phyloP scores from a whole-genome alignment of 2,888 invertebrate species.

The Cheilosia impressa region DNA sequence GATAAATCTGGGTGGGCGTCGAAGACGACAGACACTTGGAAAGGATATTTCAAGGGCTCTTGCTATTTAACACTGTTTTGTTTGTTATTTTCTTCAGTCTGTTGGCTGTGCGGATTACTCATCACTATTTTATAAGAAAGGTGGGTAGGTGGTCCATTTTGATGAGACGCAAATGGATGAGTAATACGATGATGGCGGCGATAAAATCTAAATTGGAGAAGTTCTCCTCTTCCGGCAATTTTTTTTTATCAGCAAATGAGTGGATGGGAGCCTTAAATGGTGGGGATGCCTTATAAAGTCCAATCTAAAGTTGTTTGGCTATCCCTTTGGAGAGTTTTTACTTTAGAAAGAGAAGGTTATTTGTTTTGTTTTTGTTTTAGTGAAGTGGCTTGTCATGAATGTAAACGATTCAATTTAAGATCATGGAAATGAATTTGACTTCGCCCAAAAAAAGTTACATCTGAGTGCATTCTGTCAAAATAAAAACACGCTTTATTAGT shows the following conservation, averaged over 20 bases:
- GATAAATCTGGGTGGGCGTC: too few relatives aligned
- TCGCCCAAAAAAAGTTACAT: too few relatives aligned
- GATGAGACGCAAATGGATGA: conserved; percentile 5
- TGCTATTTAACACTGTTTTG: neutral
- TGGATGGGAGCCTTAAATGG: neutral
- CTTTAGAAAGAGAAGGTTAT: too few relatives aligned
- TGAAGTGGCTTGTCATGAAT: too few relatives aligned
- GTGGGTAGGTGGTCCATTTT: neutral
- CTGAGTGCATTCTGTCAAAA: too few relatives aligned
- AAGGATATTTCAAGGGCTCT: neutral
- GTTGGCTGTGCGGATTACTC: neutral
- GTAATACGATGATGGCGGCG: conserved; percentile 16
- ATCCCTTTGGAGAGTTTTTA: too few relatives aligned
- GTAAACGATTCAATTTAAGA: too few relatives aligned
- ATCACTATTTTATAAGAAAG: neutral
- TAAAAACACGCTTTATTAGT: too few relatives aligned
- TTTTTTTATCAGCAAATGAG: conserved; percentile 2
- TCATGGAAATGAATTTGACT: too few relatives aligned
- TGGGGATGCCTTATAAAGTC: too few relatives aligned
- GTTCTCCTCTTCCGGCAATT: neutral
- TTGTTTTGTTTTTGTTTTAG: too few relatives aligned
- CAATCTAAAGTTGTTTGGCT: too few relatives aligned
- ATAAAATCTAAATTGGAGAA: conserved; percentile 3
- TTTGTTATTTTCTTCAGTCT: neutral
- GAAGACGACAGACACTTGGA: neutral